Evolutionary conservation across 2,113 vertebrate species (phyloP).

Genomic region (Colius striatus): DNA sequence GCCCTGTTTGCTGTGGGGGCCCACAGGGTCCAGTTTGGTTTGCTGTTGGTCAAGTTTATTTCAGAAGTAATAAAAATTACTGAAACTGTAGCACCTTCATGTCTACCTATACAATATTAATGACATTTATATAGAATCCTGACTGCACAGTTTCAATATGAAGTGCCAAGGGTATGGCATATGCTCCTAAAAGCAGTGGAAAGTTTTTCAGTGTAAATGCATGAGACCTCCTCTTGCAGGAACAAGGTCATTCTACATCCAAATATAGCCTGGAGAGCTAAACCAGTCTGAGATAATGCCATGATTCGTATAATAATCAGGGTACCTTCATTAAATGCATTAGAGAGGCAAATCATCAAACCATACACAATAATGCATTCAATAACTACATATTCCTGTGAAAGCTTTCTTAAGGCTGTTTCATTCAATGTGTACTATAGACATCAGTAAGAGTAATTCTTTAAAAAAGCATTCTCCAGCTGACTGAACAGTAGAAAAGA

Average conservation of each 20-base stretch:
- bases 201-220: not conserved
- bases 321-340: constrained; percentile 52
- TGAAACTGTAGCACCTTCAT: not conserved
- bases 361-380: not conserved
- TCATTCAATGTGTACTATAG: not conserved
- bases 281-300: constrained; percentile 27
- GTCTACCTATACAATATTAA: not conserved
- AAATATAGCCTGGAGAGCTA: constrained; percentile 14
- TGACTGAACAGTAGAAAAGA: not conserved
- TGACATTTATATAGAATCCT: not conserved
- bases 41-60: not conserved
- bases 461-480: not conserved
- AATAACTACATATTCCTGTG: not conserved
- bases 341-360: constrained; percentile 39
- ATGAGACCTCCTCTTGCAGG: not conserved
- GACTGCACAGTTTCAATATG: not conserved
- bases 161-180: not conserved
- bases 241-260: not conserved
- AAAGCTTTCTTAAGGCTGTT: constrained; percentile 26
- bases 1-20: not conserved
- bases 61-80: not conserved
- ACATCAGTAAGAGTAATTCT: not conserved
- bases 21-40: not conserved
- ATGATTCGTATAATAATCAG: not conserved
- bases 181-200: not conserved